A percentile compares a stretch with the other conserved stretches of the same genome.
These are phyloP conservation scores for Andrena hattorfiana DNA, from an alignment of 2,888 invertebrate species.

Conservation along the genomic window DNA sequence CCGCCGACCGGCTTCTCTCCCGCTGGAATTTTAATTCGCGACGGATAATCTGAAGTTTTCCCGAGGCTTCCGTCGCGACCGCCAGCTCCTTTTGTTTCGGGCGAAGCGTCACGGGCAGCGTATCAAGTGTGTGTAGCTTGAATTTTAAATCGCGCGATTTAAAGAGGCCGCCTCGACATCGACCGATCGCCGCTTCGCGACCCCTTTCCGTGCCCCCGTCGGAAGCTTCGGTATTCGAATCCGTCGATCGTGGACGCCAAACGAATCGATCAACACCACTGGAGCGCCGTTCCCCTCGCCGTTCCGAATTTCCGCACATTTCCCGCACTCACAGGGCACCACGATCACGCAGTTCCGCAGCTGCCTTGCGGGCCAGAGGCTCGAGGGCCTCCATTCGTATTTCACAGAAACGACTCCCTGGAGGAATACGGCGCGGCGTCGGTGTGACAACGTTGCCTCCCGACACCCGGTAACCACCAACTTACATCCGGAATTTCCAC, in stretches of 20 bases:
- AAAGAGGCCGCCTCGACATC: slow-evolving; percentile 42
- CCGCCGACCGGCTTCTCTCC: background rate
- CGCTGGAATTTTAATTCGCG: slow-evolving; percentile 30
- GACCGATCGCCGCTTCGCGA: slow-evolving; percentile 28
- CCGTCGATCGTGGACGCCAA: background rate
- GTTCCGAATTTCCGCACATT: slow-evolving; percentile 3
- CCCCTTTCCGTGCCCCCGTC: background rate
- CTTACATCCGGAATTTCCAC: slow-evolving; percentile 50
- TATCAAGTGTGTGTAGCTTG: slow-evolving; percentile 3
- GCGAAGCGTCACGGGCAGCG: slow-evolving; percentile 31
- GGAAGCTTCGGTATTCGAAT: slow-evolving; percentile 25
- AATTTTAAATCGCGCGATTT: slow-evolving; percentile 30
- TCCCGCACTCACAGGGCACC: slow-evolving; percentile 3
- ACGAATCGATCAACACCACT: background rate
- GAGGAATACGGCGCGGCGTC: background rate
- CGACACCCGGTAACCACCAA: background rate
- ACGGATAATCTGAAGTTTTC: slow-evolving; percentile 2
- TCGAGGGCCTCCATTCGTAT: too few relatives aligned
- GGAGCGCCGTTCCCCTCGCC: background rate
- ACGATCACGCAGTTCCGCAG: slow-evolving; percentile 12
- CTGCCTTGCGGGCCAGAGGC: too few relatives aligned
- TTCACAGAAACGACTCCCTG: background rate
- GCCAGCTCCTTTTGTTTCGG: background rate
- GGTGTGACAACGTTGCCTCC: background rate
- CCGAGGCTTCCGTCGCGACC: background rate